Evolutionary conservation across 2,797 vertebrate genomes (phyloP).

Genomic region (Tokudaia muenninki): DNA sequence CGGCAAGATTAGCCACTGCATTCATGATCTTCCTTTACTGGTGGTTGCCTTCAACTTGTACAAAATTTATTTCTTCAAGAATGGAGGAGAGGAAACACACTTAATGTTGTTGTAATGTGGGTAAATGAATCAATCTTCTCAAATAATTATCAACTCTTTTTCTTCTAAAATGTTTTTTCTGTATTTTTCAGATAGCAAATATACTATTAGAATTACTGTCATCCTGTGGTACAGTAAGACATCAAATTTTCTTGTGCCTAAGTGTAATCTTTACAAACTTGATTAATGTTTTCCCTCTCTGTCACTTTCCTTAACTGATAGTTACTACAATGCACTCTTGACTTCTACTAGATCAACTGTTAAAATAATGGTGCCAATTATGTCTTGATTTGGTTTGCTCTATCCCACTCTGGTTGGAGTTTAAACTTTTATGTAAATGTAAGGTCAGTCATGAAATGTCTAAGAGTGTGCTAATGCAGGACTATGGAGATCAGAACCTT

Average conservation of each 20-base stretch:
- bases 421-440: not conserved
- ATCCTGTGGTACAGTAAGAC: not conserved
- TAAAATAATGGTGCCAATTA: not conserved
- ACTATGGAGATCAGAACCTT: not conserved
- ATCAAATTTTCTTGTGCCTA: not conserved
- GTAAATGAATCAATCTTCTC: not conserved
- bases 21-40: not conserved
- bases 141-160: not conserved
- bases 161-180: not conserved
- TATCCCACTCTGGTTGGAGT: fast-evolving
- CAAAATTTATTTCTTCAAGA: not conserved
- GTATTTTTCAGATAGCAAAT: not conserved
- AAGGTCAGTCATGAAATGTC: too few relatives aligned
- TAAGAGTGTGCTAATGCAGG: fast-evolving
- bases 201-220: not conserved
- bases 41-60: too few relatives aligned
- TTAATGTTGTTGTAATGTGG: too few relatives aligned
- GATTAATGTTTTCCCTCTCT: not conserved
- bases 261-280: not conserved
- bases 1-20: not conserved
- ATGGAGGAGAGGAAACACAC: not conserved
- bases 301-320: not conserved
- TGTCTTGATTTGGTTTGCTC: not conserved
- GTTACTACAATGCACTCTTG: not conserved
- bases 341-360: not conserved